A percentile compares a stretch with the other conserved stretches of the same genome.
Evolutionary conservation across 2,113 vertebrate genomes (phyloP).

Genomic region (Sialia sialis): DNA sequence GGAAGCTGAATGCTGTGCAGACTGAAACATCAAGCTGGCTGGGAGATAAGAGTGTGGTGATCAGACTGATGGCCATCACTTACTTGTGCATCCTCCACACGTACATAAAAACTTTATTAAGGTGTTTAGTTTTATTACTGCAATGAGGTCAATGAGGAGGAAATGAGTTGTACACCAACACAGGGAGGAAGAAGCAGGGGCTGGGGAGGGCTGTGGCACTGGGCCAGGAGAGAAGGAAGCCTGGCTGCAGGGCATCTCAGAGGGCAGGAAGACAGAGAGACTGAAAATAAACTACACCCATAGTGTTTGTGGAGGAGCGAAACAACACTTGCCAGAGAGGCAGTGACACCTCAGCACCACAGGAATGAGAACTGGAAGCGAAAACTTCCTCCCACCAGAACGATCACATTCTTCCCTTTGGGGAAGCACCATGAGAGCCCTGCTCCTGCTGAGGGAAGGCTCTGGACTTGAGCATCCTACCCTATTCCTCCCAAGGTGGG

Average conservation of each 20-base stretch:
- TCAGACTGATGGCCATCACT: not conserved
- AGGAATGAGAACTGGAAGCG: not conserved
- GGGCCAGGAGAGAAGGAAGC: not conserved
- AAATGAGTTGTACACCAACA: not conserved
- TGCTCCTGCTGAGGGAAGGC: not conserved
- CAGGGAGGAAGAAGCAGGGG: not conserved
- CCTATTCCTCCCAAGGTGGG: not conserved
- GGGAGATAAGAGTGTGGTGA: not conserved
- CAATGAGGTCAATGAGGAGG: not conserved
- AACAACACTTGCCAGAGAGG: not conserved
- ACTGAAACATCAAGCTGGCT: not conserved
- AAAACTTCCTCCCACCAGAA: not conserved
- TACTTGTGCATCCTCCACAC: fast-evolving
- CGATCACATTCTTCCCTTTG: not conserved
- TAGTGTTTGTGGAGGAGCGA: not conserved
- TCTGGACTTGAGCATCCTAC: not conserved
- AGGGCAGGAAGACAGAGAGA: not conserved
- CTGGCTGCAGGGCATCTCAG: not conserved
- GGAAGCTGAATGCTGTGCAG: not conserved
- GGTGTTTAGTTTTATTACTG: not conserved
- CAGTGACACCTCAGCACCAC: not conserved
- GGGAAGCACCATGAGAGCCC: not conserved
- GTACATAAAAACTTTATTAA: not conserved
- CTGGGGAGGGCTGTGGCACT: not conserved
- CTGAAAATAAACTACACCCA: not conserved